Conservation (phyloP, 2,888 invertebrate genomes). For the Plagiodera versicolora region DNA sequence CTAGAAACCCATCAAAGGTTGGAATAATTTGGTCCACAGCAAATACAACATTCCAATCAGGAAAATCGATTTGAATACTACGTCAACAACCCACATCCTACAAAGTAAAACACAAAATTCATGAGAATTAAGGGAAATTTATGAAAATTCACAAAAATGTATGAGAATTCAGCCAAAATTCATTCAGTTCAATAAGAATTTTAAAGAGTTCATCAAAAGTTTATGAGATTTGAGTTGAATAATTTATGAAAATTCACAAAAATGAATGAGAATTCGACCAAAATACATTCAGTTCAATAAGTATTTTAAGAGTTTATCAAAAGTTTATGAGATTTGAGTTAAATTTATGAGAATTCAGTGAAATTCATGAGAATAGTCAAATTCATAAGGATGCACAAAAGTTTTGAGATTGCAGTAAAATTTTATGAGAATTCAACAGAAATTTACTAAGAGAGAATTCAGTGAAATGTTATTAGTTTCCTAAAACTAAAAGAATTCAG, state of each 20-base stretch:
- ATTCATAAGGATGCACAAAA: too few relatives aligned
- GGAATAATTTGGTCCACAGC: conserved; percentile 31
- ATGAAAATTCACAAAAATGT: background rate
- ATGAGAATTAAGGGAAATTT: conserved; percentile 8
- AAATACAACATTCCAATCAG: conserved; percentile 32
- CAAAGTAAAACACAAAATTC: conserved; percentile 30
- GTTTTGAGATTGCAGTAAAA: too few relatives aligned
- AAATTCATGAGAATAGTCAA: background rate
- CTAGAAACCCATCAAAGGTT: conserved; percentile 18
- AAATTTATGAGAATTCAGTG: background rate
- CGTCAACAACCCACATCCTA: conserved; percentile 44
- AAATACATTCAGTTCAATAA: background rate
- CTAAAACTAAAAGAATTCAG: too few relatives aligned
- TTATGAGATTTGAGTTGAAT: background rate
- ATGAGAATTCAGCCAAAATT: background rate
- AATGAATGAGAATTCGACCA: background rate
- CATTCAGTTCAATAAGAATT: background rate
- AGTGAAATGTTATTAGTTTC: background rate
- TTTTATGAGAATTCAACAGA: too few relatives aligned
- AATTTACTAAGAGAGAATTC: background rate
- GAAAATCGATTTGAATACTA: conserved; percentile 35
- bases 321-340: too few relatives aligned
- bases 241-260: background rate
- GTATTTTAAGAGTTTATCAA: background rate
- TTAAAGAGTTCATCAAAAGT: background rate